Conservation (phyloP, 2,888 invertebrate species). For the Pogonocherus hispidulus region DNA sequence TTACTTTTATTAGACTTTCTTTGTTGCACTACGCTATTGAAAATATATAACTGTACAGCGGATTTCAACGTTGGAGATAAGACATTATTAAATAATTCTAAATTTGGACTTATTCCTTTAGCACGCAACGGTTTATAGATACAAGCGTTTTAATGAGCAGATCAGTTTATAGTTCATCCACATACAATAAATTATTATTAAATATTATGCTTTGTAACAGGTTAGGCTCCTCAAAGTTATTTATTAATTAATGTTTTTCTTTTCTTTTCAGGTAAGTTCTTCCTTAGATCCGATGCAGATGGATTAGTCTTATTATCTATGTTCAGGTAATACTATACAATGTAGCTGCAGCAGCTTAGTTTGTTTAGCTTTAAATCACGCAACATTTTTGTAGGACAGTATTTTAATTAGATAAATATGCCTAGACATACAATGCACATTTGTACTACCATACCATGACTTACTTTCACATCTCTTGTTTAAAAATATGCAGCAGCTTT, state of each 20-base stretch:
- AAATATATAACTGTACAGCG: slow-evolving; percentile 26
- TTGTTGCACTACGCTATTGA: slow-evolving; percentile 31
- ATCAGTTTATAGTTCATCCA: not conserved
- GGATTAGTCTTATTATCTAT: not conserved
- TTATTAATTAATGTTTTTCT: slow-evolving; percentile 7
- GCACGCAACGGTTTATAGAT: slow-evolving; percentile 2
- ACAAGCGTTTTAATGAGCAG: not conserved
- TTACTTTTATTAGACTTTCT: slow-evolving; percentile 37
- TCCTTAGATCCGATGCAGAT: not conserved
- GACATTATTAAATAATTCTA: slow-evolving; percentile 10
- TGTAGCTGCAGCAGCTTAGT: not conserved
- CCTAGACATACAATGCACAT: not conserved
- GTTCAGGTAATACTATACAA: not conserved
- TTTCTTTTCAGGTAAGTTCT: slow-evolving; percentile 19
- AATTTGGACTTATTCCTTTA: slow-evolving; percentile 15
- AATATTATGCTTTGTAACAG: not conserved
- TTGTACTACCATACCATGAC: not conserved
- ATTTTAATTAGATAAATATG: not conserved
- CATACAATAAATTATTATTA: slow-evolving; percentile 7
- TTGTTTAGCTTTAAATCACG: not conserved
- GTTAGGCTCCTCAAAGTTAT: not conserved
- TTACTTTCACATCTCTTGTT: not conserved
- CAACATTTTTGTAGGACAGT: not conserved
- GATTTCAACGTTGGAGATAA: not conserved
- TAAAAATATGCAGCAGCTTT: not conserved